Evolutionary conservation across 2,888 invertebrate genomes (phyloP), one percentile per base, ranked within the genome.

Genomic region (Drosophila sordidapex): DNA sequence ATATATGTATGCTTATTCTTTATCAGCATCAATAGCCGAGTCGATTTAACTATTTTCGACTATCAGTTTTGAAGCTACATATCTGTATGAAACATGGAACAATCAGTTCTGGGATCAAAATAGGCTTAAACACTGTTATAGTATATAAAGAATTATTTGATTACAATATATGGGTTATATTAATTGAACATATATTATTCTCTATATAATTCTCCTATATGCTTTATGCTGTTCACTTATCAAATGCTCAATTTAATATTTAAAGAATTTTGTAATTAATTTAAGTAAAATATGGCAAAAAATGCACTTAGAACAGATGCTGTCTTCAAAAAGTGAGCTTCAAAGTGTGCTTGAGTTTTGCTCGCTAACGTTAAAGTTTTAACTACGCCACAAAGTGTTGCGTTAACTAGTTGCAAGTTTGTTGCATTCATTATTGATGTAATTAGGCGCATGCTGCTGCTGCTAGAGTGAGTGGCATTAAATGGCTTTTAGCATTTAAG

Each of bases 381-480:
- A 48, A 56, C 13, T 10, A 33, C 38, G 63, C 57, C 63, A 27
- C 57, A 62, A 33, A 69, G 33, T 59, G 62, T 56, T 27, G 62
- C 56, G 68, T 60, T 75, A 68, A 79, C 71, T 79, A 63, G 65
- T 56, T 43, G 56, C 48, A 60, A 65, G 52, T 71, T 68, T 67
- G 62, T 35, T 48, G 49, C 15, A 63, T 79, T 40, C 57, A 71
- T 68, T 75, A 76, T 78, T 67, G 76, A 78, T 72, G 62, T 56
- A 79, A 78, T 79, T 79, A 79, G 35, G 38, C 52, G 52, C 53
- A 40, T 71, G 71, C 53, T 53, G 51, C 60, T 15, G 46, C n/a
- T 31, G 29, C 27, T 33, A 43, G 13, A 29, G 36, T 33, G 48
- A 25, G 33, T 49, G 59, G 35, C 43, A 40, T 57, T 36, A 29